Evolutionary conservation across 1,140 invertebrate genomes (phyloP).

Genomic region (Luehdorfia chinensis): DNA sequence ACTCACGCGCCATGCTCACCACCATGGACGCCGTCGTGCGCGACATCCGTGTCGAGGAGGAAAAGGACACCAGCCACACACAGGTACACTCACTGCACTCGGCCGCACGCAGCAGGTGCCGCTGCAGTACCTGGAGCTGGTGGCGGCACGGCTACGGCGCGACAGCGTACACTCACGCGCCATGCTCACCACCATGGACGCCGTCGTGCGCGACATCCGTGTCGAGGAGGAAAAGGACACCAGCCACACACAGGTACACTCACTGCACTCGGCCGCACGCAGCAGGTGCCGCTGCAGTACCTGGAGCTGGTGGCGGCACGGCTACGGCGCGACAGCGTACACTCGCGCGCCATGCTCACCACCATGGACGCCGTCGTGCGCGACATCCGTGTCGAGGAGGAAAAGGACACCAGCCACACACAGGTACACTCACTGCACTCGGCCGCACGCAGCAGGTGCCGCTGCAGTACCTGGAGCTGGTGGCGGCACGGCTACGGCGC

Average conservation of each 20-base stretch:
- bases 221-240: constrained; percentile 89
- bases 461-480: constrained; percentile 97
- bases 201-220: constrained; percentile 93
- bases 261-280: too few species aligned
- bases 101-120: too few species aligned
- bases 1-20: constrained; percentile 91
- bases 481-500: constrained; percentile 94
- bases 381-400: constrained; percentile 91
- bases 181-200: constrained; percentile 93
- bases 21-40: constrained; percentile 95
- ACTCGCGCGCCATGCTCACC: constrained; percentile 91
- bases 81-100: constrained; percentile 56
- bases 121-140: constrained; percentile 97
- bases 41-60: constrained; percentile 91
- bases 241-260: constrained; percentile 70
- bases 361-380: constrained; percentile 95
- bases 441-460: too few species aligned
- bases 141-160: constrained; percentile 94
- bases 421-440: constrained; percentile 56
- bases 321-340: constrained; percentile 94
- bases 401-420: constrained; percentile 83
- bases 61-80: constrained; percentile 83
- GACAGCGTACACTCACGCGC: constrained; percentile 95
- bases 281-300: constrained; percentile 98
- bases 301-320: constrained; percentile 97